Conservation (phyloP, 1,140 invertebrate species). For the Phthorimaea operculella region DNA sequence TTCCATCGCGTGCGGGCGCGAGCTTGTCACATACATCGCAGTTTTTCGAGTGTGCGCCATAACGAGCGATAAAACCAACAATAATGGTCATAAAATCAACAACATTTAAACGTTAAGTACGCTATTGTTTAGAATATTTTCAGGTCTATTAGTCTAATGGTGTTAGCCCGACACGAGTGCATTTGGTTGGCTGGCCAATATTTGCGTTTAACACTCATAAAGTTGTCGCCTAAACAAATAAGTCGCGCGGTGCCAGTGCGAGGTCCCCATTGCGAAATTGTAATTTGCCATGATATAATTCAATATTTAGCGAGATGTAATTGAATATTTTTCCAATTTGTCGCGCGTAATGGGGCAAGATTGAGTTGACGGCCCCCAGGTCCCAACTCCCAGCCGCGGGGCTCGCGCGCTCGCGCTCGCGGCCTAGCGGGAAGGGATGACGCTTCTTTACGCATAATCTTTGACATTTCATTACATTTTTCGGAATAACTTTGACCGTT, state of each 20-base stretch:
- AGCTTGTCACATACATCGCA: background rate
- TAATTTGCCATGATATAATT: constrained; percentile 66
- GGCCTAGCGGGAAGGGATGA: constrained; percentile 20
- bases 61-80: background rate
- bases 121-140: background rate
- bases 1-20: background rate
- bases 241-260: constrained; percentile 18
- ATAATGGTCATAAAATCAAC: background rate
- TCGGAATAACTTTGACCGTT: background rate
- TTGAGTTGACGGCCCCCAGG: constrained; percentile 59
- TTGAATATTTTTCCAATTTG: constrained; percentile 69
- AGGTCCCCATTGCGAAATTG: constrained; percentile 54
- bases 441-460: constrained; percentile 36
- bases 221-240: background rate
- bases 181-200: background rate
- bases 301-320: constrained; percentile 65
- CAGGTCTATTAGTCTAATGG: background rate
- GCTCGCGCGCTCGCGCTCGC: constrained; percentile 20
- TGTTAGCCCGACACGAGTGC: background rate
- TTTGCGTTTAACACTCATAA: background rate
- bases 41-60: background rate
- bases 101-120: background rate
- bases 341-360: constrained; percentile 67
- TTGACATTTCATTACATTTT: constrained; percentile 3
- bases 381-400: constrained; percentile 24